Percentiles rank a stretch among this genome's conserved stretches.
Evolutionary conservation across 2,797 vertebrate genomes (phyloP).

Genomic region (Setipinna tenuifilis): DNA sequence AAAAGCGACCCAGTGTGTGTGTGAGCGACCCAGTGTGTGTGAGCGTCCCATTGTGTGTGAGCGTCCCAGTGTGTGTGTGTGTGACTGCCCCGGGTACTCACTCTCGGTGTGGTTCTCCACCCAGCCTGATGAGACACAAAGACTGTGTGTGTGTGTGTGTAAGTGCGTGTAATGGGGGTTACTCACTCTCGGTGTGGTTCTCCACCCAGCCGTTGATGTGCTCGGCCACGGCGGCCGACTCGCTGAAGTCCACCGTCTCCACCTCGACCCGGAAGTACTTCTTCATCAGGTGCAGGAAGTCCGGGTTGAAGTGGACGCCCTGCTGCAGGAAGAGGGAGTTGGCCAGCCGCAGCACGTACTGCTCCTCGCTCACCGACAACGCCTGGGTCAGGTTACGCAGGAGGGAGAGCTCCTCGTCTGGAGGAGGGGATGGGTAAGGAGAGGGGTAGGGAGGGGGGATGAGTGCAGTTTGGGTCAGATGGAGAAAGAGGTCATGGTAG

Average conservation of each 20-base stretch:
- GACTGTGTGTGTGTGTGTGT: no score
- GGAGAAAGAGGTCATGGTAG: no score
- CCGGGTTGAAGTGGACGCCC: conserved; percentile 85
- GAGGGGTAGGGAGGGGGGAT: not conserved
- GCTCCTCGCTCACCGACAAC: conserved; percentile 75
- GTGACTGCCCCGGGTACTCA: no score
- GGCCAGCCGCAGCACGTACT: conserved; percentile 87
- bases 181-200: conserved; percentile 90
- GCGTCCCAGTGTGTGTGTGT: no score
- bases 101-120: conserved; percentile 95
- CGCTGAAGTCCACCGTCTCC: conserved; percentile 89
- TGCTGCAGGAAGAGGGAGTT: conserved; percentile 93
- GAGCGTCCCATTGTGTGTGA: no score
- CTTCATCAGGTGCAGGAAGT: conserved; percentile 89
- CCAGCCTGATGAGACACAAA: conserved; percentile 96
- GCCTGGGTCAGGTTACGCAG: conserved; percentile 87
- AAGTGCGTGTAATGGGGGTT: no score
- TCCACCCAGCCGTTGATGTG: conserved; percentile 96
- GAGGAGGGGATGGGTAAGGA: not conserved
- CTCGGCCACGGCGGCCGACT: conserved; percentile 84
- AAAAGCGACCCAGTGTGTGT: no score
- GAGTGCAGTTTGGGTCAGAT: not conserved
- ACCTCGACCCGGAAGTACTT: conserved; percentile 90
- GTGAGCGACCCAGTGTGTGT: no score
- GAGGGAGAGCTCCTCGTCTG: conserved; percentile 89